Conservation (phyloP, 2,888 invertebrate species). For the Cataglyphis livida region DNA sequence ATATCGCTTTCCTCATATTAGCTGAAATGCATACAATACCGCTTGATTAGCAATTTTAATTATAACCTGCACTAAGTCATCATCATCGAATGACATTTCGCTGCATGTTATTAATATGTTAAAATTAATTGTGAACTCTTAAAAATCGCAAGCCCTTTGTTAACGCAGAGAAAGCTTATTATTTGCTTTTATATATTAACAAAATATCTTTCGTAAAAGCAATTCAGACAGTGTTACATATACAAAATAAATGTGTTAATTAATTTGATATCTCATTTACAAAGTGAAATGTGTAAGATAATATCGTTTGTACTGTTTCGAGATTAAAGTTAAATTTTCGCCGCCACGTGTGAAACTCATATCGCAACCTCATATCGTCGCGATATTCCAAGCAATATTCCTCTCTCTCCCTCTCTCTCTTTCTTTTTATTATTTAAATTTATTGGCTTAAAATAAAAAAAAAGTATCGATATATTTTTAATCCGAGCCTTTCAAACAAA, state of each 20-base stretch:
- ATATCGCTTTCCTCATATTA: slow-evolving; percentile 52
- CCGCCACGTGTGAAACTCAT: slow-evolving; percentile 21
- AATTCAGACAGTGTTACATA: not conserved
- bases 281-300: slow-evolving; percentile 40
- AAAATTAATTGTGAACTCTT: not conserved
- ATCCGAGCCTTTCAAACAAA: slow-evolving; percentile 24
- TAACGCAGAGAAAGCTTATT: slow-evolving; percentile 1
- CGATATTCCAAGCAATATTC: not conserved
- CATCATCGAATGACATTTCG: slow-evolving; percentile 7
- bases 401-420: not conserved
- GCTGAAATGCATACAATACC: slow-evolving; percentile 48
- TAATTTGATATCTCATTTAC: slow-evolving; percentile 44
- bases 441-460: not conserved
- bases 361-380: slow-evolving; percentile 1
- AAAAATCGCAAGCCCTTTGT: not conserved
- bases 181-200: not conserved
- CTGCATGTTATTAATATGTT: slow-evolving; percentile 12
- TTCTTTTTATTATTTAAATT: slow-evolving; percentile 27
- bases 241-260: slow-evolving; percentile 26
- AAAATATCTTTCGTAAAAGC: slow-evolving; percentile 15
- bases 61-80: slow-evolving; percentile 23
- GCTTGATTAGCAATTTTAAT: slow-evolving; percentile 54
- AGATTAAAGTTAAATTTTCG: slow-evolving; percentile 51
- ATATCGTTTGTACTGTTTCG: slow-evolving; percentile 33
- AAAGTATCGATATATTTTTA: slow-evolving; percentile 21